A percentile compares a stretch with the other conserved stretches of the same genome.
These are phyloP conservation scores for Syngnathus scovelli DNA, from an alignment of 2,113 vertebrate genomes.

Conservation along the genomic window DNA sequence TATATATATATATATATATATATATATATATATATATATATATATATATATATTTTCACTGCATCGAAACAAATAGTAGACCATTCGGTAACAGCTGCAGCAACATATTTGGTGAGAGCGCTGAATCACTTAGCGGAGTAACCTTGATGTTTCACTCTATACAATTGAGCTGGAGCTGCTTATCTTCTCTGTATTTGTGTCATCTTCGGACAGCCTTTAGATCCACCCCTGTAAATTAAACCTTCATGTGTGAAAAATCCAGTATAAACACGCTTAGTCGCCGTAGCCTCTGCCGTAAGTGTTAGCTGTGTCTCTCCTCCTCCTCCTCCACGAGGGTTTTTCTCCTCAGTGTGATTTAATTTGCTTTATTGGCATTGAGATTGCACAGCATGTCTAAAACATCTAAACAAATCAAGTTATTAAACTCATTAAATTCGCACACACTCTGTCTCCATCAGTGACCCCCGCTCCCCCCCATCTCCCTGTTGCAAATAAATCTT, in stretches of 20 bases:
- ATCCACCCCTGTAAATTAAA: not conserved
- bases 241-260: slow-evolving; percentile 9
- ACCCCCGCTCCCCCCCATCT: not conserved
- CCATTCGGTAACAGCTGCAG: not conserved
- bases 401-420: slow-evolving; percentile 34
- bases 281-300: slow-evolving; percentile 17
- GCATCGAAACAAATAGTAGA: not conserved
- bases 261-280: slow-evolving; percentile 19
- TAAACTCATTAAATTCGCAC: slow-evolving; percentile 17
- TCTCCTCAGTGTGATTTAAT: slow-evolving; percentile 29
- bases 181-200: not conserved
- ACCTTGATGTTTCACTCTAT: not conserved
- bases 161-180: not conserved
- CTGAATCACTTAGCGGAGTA: not conserved
- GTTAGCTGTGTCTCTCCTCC: not conserved
- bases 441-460: slow-evolving; percentile 10
- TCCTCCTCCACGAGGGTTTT: slow-evolving; percentile 1
- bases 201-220: not conserved
- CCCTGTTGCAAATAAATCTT: not conserved
- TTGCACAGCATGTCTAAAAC: slow-evolving; percentile 24
- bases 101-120: not conserved
- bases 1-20: no score
- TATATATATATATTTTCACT: no score
- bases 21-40: no score
- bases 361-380: slow-evolving; percentile 23